These are phyloP conservation scores for Automeris io DNA, from an alignment of 2,888 invertebrate species.

Conservation along the genomic window DNA sequence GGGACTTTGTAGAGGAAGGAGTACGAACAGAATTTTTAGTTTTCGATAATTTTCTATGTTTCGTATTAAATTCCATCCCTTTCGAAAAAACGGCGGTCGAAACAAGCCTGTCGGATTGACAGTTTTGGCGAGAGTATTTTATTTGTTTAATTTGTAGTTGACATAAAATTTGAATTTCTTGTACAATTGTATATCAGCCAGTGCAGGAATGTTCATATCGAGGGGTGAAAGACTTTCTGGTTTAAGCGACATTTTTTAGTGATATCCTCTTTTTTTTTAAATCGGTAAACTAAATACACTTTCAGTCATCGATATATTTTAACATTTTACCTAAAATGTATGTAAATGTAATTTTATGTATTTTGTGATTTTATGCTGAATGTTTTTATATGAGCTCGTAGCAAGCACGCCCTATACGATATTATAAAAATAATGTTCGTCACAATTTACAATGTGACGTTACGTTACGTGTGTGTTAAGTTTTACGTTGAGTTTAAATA, in stretches of 20 bases:
- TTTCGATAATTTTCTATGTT: constrained; percentile 75
- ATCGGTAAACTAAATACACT: background rate
- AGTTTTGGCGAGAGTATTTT: constrained; percentile 43
- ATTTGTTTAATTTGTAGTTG: constrained; percentile 36
- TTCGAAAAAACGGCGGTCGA: constrained; percentile 74
- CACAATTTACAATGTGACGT: no score
- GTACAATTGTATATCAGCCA: constrained; percentile 14
- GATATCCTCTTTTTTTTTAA: background rate
- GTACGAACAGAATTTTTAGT: constrained; percentile 72
- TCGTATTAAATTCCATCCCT: constrained; percentile 76
- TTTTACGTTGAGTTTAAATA: no score
- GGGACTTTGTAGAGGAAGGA: constrained; percentile 59
- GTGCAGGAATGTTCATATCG: no score
- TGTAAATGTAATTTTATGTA: no score
- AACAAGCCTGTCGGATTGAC: constrained; percentile 70
- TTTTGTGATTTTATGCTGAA: no score
- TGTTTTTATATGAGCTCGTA: no score
- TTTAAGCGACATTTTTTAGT: background rate
- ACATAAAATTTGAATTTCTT: constrained; percentile 21
- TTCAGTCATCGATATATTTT: no score
- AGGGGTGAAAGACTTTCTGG: background rate
- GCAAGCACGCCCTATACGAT: no score
- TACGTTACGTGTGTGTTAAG: no score
- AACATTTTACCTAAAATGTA: no score
- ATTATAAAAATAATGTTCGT: no score